A percentile compares a stretch with the other conserved stretches of the same genome.
phyloP scores from a whole-genome alignment of 2,113 vertebrate genomes.

The Sus scrofa region T2T-Sscrofa CM000814.6:99535501-99536000 shows the following conservation, averaged over 20 bases:
- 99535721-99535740: background rate
- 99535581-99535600: background rate
- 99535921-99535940: background rate
- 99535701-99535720: background rate
- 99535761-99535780: background rate
- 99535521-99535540: background rate
- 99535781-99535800: background rate
- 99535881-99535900: background rate
- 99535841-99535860: background rate
- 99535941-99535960: background rate
- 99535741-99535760: background rate
- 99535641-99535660: background rate
- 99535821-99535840: background rate
- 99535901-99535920: background rate
- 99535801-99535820: background rate
- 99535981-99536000: background rate
- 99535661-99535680: background rate
- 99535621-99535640: background rate
- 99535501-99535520: background rate
- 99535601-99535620: background rate
- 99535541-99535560: background rate
- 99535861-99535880: background rate
- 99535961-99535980: background rate
- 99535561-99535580: background rate
- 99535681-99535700: background rate